phyloP scores from a whole-genome alignment of 2,888 invertebrate genomes.

The Sisyra terminalis region DNA sequence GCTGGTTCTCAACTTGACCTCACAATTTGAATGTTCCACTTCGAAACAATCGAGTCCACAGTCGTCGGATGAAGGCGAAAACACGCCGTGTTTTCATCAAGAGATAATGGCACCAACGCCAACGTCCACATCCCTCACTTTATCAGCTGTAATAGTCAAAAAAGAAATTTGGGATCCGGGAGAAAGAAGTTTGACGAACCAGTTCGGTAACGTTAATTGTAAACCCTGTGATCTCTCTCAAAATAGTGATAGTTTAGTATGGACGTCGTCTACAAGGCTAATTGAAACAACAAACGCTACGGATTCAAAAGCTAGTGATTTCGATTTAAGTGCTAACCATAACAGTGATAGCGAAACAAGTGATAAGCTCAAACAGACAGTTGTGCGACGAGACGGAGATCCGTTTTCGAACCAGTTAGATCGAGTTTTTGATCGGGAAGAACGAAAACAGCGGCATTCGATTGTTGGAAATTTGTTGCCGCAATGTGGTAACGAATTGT shows the following conservation, averaged over 20 bases:
- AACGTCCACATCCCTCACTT: conserved; percentile 18
- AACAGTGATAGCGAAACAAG: conserved; percentile 17
- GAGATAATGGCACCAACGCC: conserved; percentile 11
- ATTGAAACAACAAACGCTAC: conserved; percentile 15
- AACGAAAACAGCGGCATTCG: conserved; percentile 27
- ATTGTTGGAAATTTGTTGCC: conserved; percentile 17
- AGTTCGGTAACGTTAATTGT: conserved; percentile 12
- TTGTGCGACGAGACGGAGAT: conserved; percentile 30
- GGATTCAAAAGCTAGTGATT: conserved; percentile 2
- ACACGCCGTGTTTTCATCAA: conserved; percentile 13
- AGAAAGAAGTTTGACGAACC: conserved; percentile 24
- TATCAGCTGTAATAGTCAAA: conserved; percentile 26
- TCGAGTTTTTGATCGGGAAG: conserved; percentile 52
- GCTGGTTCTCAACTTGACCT: conserved; percentile 36
- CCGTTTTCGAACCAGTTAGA: conserved; percentile 54
- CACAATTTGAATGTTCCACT: conserved; percentile 33
- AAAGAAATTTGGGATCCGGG: conserved; percentile 54
- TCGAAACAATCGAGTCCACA: conserved; percentile 25
- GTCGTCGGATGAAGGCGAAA: conserved; percentile 8
- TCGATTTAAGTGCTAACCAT: no score
- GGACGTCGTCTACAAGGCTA: conserved; percentile 26
- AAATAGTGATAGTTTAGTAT: conserved; percentile 27
- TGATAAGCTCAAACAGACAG: conserved; percentile 7
- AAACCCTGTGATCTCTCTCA: conserved; percentile 22
- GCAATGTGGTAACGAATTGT: conserved; percentile 25